These are phyloP conservation scores for Brachypterus glaber DNA, from an alignment of 2,888 invertebrate species.

Conservation along the genomic window DNA sequence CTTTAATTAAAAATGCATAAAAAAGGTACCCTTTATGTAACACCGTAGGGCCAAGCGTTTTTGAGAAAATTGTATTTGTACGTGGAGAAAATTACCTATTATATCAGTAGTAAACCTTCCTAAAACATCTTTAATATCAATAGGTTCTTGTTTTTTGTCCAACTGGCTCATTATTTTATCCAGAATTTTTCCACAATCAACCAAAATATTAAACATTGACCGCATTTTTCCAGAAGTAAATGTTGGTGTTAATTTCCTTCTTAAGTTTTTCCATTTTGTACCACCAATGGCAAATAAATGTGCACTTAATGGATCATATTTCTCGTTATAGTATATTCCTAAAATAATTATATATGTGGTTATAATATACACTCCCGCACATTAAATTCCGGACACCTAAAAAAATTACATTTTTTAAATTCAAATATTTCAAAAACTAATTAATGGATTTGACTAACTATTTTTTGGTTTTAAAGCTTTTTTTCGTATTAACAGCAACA, in stretches of 20 bases:
- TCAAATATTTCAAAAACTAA: too few relatives aligned
- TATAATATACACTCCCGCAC: too few relatives aligned
- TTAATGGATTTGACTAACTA: too few relatives aligned
- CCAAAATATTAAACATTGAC: constrained; percentile 49
- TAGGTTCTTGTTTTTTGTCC: constrained; percentile 5
- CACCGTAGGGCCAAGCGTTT: not conserved
- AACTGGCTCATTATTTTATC: constrained; percentile 35
- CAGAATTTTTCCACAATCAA: constrained; percentile 44
- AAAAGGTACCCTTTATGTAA: too few relatives aligned
- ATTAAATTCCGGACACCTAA: too few relatives aligned
- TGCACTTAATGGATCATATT: constrained; percentile 47
- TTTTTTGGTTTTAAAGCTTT: too few relatives aligned
- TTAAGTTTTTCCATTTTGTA: constrained; percentile 50
- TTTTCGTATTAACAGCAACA: too few relatives aligned
- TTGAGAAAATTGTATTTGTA: not conserved
- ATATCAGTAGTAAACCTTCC: constrained; percentile 49
- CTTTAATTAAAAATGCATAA: too few relatives aligned
- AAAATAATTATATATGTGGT: too few relatives aligned
- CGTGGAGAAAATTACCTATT: constrained; percentile 33
- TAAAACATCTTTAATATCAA: constrained; percentile 38
- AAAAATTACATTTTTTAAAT: too few relatives aligned
- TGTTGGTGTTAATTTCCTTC: constrained; percentile 51
- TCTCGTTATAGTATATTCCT: constrained; percentile 48
- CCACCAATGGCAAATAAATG: constrained; percentile 48
- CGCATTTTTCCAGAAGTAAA: constrained; percentile 56